Conservation (phyloP, 2,888 invertebrate species). For the Hololepta plana region DNA sequence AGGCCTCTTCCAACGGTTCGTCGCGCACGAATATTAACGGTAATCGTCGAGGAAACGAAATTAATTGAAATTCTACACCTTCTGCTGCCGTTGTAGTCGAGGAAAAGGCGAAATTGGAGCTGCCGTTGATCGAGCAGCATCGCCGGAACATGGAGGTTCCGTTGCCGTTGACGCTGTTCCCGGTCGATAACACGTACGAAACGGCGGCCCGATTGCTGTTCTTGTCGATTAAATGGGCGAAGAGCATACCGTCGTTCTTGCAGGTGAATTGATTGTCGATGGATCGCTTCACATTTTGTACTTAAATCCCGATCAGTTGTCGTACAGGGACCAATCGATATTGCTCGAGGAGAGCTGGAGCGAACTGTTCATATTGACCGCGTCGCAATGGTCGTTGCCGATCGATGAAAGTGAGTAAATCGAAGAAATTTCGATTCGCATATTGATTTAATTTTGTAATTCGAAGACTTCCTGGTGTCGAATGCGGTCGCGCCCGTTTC, state of each 20-base stretch:
- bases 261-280: slow-evolving; percentile 31
- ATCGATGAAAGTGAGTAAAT: slow-evolving; percentile 46
- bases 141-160: slow-evolving; percentile 20
- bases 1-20: too few species aligned
- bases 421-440: not conserved
- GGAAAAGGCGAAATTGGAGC: too few species aligned
- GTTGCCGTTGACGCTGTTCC: slow-evolving; percentile 31
- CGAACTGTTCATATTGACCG: slow-evolving; percentile 65
- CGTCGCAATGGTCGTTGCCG: slow-evolving; percentile 61
- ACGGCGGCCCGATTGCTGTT: slow-evolving; percentile 61
- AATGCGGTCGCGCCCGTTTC: slow-evolving; percentile 31
- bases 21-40: too few species aligned
- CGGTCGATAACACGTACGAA: slow-evolving; percentile 44
- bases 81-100: too few species aligned
- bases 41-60: too few species aligned
- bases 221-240: slow-evolving; percentile 62
- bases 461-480: slow-evolving; percentile 18
- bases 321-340: slow-evolving; percentile 51
- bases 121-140: slow-evolving; percentile 18
- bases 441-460: not conserved
- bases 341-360: slow-evolving; percentile 68
- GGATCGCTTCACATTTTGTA: slow-evolving; percentile 2
- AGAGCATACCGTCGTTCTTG: slow-evolving; percentile 55
- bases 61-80: too few species aligned
- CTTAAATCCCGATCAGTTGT: slow-evolving; percentile 31